Evolutionary conservation across 2,888 invertebrate genomes (phyloP), one percentile per base, ranked within the genome.

Genomic region (Parnassius glacialis): DNA sequence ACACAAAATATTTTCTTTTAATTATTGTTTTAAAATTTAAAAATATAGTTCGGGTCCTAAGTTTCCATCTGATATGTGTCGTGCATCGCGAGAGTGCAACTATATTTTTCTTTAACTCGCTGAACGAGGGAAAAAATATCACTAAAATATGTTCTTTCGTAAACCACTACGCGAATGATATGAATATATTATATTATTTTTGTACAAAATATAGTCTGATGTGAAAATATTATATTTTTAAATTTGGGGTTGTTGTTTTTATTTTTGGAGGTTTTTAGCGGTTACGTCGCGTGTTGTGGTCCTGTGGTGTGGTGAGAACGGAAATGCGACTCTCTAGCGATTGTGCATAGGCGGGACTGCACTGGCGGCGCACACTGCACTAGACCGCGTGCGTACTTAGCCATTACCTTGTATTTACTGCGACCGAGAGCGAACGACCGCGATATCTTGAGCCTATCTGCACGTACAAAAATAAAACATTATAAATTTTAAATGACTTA

Each of bases 371-470:
- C 92, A 85, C 85, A 81, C 87, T 87, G 87, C 90, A 92, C 91
- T 91, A 89, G 86, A 82, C 85, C 81, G 90, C 90, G 91, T 87
- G 89, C 91, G 90, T 90, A 91, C 91, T 91, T 90, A 90, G 85
- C 90, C 90, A 91, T 91, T 91, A 90, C 91, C 91, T 90, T 90
- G 90, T 90, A 90, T 90, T 90, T 90, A 90, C 91, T 90, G 90
- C 85, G 87, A 84, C 78, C 83, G 80, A 76, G 74, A 72, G 67
- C 74, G 66, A 64, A 57, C 73, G 74, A 73, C 72, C 68, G 64
- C 60, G 61, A 72, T 66, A 43, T 79, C 84, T 90, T 90, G 90
- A 80, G 87, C 83, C 87, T 86, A 71, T 73, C 48, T 20, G 63
- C 57, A 59, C 59, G 64, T 69, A 65, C 56, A 62, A 66, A 61